Evolutionary conservation across 2,113 vertebrate species (phyloP), one percentile per base, ranked within the genome.

Genomic region (Equus przewalskii): DNA sequence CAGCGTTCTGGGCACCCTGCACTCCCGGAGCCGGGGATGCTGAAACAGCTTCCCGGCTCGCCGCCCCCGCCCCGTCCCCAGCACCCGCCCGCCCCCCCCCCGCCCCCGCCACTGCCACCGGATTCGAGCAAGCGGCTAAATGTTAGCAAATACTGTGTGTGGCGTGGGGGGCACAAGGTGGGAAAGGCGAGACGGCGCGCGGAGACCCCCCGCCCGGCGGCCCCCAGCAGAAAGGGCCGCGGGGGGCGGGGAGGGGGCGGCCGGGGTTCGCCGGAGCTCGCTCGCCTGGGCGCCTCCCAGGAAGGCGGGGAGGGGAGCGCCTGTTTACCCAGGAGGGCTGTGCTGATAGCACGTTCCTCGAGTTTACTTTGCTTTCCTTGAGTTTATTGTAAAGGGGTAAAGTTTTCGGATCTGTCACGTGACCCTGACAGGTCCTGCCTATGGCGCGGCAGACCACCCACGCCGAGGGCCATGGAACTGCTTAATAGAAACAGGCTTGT

Each of bases 361-460:
- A 95, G 98, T 97, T 97, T 98, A 98, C 98, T 98, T 98, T 95
- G 97, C 89, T 93, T 98, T 98, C 98, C 98, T 98, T 22, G 98
- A 98, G 98, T 99, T 99, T 99, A 98, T 98, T 99, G 99, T 98
- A 98, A 97, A 98, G 98, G 98, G 97, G 97, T 96, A 98, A 98
- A 94, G 96, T 89, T 98, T 98, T 98, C 80, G 97, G 98, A 91
- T 73, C 97, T 22, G 96, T 99, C 99, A 99, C 99, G 98, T 99
- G 99, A 99, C 98, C 98, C 97, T 98, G 98, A 99, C 98, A 98
- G 99, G 99, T 99, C 99, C 99, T 99, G 99, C 98, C 98, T 99
- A 98, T 99, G 99, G 98, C 98, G 98, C 98, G 97, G 98, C 98
- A 98, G 99, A 99, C 99, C 99, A 99, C 99, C 99, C 99, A 99